These are phyloP conservation scores for Phyto melanocephala DNA, from an alignment of 2,888 invertebrate genomes.

Conservation along the genomic window DNA sequence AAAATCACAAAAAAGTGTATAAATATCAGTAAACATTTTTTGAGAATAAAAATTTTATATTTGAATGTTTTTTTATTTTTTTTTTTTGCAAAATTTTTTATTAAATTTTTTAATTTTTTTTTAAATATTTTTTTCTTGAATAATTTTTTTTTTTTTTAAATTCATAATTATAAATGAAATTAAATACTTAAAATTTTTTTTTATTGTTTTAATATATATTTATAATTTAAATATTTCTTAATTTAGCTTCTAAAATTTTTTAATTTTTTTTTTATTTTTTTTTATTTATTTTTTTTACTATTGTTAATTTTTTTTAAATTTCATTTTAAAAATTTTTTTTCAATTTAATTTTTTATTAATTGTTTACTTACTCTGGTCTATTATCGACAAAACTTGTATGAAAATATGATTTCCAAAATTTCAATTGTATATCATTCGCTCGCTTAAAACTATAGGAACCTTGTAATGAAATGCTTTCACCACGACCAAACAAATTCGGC, in stretches of 20 bases:
- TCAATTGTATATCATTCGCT: slow-evolving; percentile 88
- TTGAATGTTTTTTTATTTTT: neutral
- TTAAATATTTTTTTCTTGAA: too few species aligned
- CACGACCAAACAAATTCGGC: slow-evolving; percentile 93
- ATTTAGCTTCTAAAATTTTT: too few species aligned
- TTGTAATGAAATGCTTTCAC: slow-evolving; percentile 89
- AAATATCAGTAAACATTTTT: too few species aligned
- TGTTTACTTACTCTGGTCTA: slow-evolving; percentile 83
- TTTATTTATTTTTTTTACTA: too few species aligned
- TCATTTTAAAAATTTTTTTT: too few species aligned
- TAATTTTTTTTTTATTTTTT: too few species aligned
- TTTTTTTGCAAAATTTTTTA: too few species aligned
- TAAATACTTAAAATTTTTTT: neutral
- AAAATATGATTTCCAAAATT: slow-evolving; percentile 91
- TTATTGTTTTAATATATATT: neutral
- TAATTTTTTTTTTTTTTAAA: neutral
- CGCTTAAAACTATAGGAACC: slow-evolving; percentile 92
- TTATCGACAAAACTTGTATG: slow-evolving; percentile 81
- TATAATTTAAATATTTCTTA: neutral
- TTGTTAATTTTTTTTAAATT: too few species aligned
- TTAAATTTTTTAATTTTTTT: too few species aligned
- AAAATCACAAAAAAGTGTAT: neutral
- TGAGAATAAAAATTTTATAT: neutral
- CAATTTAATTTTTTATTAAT: neutral
- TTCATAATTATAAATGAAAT: too few species aligned